Conservation (phyloP, 2,888 invertebrate genomes). For the Neoascia interrupta region DNA sequence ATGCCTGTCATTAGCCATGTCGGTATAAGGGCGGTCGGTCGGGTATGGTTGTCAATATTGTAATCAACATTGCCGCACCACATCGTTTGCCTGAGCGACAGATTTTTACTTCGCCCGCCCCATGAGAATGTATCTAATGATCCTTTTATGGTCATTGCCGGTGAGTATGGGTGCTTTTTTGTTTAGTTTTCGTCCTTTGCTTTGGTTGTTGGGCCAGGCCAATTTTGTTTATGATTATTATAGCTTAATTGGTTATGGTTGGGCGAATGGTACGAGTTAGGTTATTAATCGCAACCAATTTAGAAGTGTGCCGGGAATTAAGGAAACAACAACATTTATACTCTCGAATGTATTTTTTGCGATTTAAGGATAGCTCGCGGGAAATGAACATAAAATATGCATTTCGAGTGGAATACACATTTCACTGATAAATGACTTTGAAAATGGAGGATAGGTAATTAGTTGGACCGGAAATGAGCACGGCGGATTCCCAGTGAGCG, state of each 20-base stretch:
- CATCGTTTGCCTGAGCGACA: slow-evolving; percentile 53
- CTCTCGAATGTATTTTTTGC: not conserved
- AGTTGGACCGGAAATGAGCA: slow-evolving; percentile 42
- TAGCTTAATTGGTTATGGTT: slow-evolving; percentile 51
- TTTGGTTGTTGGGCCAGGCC: not conserved
- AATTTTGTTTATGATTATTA: slow-evolving; percentile 66
- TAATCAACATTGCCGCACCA: slow-evolving; percentile 58
- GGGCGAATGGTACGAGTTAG: slow-evolving; percentile 3
- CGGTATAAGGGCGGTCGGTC: not conserved
- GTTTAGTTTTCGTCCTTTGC: slow-evolving; percentile 15
- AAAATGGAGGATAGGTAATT: slow-evolving; percentile 27
- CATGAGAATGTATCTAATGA: slow-evolving; percentile 52
- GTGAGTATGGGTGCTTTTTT: too few relatives aligned
- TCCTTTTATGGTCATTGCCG: slow-evolving; percentile 31
- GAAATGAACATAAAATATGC: slow-evolving; percentile 64
- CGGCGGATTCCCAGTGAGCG: not conserved
- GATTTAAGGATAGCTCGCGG: not conserved
- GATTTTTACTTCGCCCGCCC: slow-evolving; percentile 22
- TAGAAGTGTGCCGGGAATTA: slow-evolving; percentile 31
- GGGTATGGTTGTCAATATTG: slow-evolving; percentile 50
- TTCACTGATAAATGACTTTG: slow-evolving; percentile 12
- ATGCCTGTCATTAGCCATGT: slow-evolving; percentile 51
- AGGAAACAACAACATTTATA: not conserved
- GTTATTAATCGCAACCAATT: slow-evolving; percentile 56
- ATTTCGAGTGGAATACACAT: slow-evolving; percentile 29